Evolutionary conservation across 2,113 vertebrate species (phyloP).

Genomic region (Alosa alosa): DNA sequence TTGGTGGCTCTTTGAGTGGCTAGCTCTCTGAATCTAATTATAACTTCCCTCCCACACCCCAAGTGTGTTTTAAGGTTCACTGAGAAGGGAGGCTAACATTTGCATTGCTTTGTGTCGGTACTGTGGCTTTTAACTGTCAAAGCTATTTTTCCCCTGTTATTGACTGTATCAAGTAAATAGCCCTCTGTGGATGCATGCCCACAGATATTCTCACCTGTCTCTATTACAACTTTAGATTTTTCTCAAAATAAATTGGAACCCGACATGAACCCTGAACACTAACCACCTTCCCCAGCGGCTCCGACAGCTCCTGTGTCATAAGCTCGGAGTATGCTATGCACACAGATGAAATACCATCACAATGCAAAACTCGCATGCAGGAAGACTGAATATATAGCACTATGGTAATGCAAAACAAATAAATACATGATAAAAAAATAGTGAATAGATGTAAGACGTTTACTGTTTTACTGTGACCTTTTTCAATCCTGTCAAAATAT

Average conservation of each 20-base stretch:
- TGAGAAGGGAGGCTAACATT: slow-evolving; percentile 51
- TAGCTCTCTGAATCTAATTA: slow-evolving; percentile 50
- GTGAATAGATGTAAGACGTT: slow-evolving; percentile 24
- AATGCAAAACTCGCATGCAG: slow-evolving; percentile 24
- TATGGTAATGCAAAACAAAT: slow-evolving; percentile 23
- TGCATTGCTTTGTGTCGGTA: slow-evolving; percentile 52
- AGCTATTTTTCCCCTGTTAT: slow-evolving; percentile 42
- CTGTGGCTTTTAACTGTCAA: slow-evolving; percentile 54
- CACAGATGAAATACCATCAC: slow-evolving; percentile 14
- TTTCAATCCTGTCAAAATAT: slow-evolving; percentile 10
- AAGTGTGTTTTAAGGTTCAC: slow-evolving; percentile 56
- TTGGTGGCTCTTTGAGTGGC: slow-evolving; percentile 23
- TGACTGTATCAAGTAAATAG: slow-evolving; percentile 41
- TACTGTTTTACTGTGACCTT: not conserved
- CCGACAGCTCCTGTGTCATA: not conserved
- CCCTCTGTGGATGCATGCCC: not conserved
- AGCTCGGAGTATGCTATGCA: not conserved
- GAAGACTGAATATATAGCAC: slow-evolving; percentile 3
- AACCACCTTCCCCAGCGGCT: not conserved
- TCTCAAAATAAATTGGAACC: slow-evolving; percentile 2
- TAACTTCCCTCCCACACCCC: slow-evolving; percentile 46
- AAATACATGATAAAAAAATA: slow-evolving; percentile 19
- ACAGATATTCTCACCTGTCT: not conserved
- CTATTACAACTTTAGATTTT: not conserved
- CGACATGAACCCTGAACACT: not conserved